Evolutionary conservation across 2,888 invertebrate genomes (phyloP), one percentile per base, ranked within the genome.

Genomic region (Micoletzkya japonica): DNA sequence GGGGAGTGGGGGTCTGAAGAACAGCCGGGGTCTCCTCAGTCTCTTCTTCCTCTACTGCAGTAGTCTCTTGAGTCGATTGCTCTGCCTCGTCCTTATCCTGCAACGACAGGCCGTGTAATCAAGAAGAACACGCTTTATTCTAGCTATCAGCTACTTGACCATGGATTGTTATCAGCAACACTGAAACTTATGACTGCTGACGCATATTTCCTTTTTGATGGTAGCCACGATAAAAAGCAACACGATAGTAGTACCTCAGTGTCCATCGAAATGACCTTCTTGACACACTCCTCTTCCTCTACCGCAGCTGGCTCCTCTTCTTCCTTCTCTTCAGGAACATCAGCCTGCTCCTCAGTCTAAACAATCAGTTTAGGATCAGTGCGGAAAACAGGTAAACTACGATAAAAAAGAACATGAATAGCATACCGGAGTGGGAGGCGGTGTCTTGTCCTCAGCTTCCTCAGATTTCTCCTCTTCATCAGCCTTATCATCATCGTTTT

Each of bases 211-310:
- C n/a, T n/a, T n/a, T n/a, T n/a, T n/a, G n/a, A n/a, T n/a, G n/a
- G n/a, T n/a, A n/a, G n/a, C n/a, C n/a, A n/a, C n/a, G n/a, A n/a
- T n/a, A n/a, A n/a, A n/a, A n/a, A n/a, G n/a, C n/a, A n/a, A n/a
- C n/a, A n/a, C n/a, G n/a, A n/a, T n/a, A n/a, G n/a, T n/a, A n/a
- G n/a, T n/a, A n/a, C 24, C 32, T 63, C 63, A 26, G 64, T 66
- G 24, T 66, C 64, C 64, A 66, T 66, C 0, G 64, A 66, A 30
- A 66, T 37, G 20, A 66, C 52, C 37, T 71, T 58, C 57, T 69
- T 56, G 24, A 60, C 57, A 56, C 61, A 58, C 7, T 71, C 64
- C 37, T 70, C 61, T 72, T 72, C 70, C 2, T 36, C 71, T 10
- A 24, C 70, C 3, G 28, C 66, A 2, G 17, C 3, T 2, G 28